phyloP scores from a whole-genome alignment of 2,113 vertebrate species.

The Podarcis raffonei region DNA sequence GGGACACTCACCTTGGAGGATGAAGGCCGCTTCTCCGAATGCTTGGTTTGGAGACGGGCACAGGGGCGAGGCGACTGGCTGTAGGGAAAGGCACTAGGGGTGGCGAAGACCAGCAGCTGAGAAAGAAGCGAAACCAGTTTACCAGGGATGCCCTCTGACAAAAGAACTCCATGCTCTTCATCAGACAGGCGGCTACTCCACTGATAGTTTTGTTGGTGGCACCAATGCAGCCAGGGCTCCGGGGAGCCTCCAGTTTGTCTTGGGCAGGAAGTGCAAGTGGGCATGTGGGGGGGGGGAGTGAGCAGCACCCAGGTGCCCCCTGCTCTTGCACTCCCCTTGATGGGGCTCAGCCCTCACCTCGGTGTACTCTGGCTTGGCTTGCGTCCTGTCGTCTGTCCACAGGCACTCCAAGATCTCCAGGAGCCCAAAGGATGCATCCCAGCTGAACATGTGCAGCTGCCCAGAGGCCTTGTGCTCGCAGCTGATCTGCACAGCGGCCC shows the following conservation, averaged over 20 bases:
- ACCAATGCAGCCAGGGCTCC: background rate
- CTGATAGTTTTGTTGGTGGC: background rate
- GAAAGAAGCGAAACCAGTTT: background rate
- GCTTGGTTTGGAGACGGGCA: slow-evolving; percentile 82
- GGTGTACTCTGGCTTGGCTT: slow-evolving; percentile 70
- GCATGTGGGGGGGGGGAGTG: background rate
- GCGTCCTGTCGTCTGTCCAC: slow-evolving; percentile 69
- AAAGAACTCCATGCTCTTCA: background rate
- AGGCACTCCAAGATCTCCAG: slow-evolving; percentile 89
- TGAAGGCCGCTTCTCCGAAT: slow-evolving; percentile 75
- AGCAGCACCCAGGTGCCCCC: background rate
- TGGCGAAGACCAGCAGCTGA: slow-evolving; percentile 86
- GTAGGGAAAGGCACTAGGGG: slow-evolving; percentile 74
- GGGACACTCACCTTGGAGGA: slow-evolving; percentile 76
- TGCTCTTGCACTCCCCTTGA: background rate
- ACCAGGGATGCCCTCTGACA: background rate
- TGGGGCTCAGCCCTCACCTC: slow-evolving; percentile 73
- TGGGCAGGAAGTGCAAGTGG: background rate
- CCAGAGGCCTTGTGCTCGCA: slow-evolving; percentile 79
- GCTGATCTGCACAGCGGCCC: slow-evolving; percentile 83
- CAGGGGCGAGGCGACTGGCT: slow-evolving; percentile 82
- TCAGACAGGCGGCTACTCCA: background rate
- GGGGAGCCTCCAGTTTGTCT: too few species aligned
- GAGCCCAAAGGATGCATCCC: slow-evolving; percentile 85
- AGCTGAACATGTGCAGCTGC: slow-evolving; percentile 67